Base-by-base conservation (phyloP, 2,888 invertebrate genomes). In the Synergus gifuensis region DNA sequence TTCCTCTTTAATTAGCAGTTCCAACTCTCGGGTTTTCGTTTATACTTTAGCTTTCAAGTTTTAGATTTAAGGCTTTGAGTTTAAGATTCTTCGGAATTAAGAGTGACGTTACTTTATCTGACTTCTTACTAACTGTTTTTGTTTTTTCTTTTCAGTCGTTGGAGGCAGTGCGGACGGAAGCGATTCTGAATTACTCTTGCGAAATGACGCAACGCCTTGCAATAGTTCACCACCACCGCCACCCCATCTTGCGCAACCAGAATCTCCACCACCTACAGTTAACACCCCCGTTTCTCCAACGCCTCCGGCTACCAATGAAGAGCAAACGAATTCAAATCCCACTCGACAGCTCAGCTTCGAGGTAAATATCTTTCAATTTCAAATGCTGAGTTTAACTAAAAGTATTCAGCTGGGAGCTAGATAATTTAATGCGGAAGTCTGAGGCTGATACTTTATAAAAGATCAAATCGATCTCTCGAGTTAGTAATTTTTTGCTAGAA, bases 321-420 rank as follows among this genome's bases (percentile, higher is more conserved):
- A 89, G 83, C 87, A 86, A 66, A 87, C 86, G 82, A 86, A 85
- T 81, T 84, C 85, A 82, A 86, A 85, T 83, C 81, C 88, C 76
- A 91, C 91, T 83, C 90, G 91, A 84, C 92, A 93, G 83, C 92
- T 93, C 84, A 93, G 92, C 87, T 93, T 93, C 84, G 93, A 93
- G 92, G 93, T 93, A 86, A 87, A 79, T 58, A 49, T 28, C 66
- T 12, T 58, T 76, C 12, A 36, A 46, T 76, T 76, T 58, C 14
- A 73, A 63, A 40, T 49, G 46, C 67, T 44, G 40, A 76, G 14
- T 58, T 22, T 54, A 76, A 76, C 63, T 66, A 28, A 80, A 62
- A 44, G 12, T 22, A 36, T 54, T 49, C 49, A 36, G 49, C 49
- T 66, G 44, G 22, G 42, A 60, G 42, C 14, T 46, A 36, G 36